A percentile compares a stretch with the other conserved stretches of the same genome.
These are phyloP conservation scores for Spea hammondii DNA, from an alignment of 2,797 vertebrate genomes.

Conservation along the genomic window DNA sequence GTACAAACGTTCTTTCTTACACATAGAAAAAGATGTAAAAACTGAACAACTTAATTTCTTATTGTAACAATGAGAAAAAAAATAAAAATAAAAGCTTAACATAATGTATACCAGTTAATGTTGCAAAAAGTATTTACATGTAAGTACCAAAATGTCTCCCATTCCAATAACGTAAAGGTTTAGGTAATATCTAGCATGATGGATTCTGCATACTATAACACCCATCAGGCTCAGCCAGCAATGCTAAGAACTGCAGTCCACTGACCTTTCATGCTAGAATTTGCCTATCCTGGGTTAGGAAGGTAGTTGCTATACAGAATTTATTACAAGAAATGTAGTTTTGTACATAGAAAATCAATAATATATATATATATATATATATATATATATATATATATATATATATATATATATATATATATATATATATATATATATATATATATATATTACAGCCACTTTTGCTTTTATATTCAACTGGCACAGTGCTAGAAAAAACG, in stretches of 20 bases:
- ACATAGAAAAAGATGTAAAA: constrained; percentile 87
- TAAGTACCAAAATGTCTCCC: constrained; percentile 72
- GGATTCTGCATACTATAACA: not conserved
- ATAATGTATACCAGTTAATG: constrained; percentile 87
- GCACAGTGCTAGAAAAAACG: constrained; percentile 66
- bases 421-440: no score
- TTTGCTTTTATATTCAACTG: constrained; percentile 60
- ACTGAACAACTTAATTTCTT: constrained; percentile 89
- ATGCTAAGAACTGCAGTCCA: not conserved
- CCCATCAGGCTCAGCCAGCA: not conserved
- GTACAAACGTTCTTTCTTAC: constrained; percentile 88
- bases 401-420: no score
- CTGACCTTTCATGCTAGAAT: not conserved
- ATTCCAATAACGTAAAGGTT: constrained; percentile 71
- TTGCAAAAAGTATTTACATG: constrained; percentile 86
- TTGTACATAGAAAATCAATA: constrained; percentile 66
- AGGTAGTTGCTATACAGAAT: constrained; percentile 91
- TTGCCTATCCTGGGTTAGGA: constrained; percentile 61
- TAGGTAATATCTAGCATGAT: not conserved
- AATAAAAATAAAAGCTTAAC: constrained; percentile 78
- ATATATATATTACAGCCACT: constrained; percentile 18
- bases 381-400: no score
- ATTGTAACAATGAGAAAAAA: constrained; percentile 75
- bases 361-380: not conserved
- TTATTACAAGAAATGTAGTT: constrained; percentile 71